phyloP scores from a whole-genome alignment of 1,140 invertebrate genomes.

The Rhysida immarginata region DNA sequence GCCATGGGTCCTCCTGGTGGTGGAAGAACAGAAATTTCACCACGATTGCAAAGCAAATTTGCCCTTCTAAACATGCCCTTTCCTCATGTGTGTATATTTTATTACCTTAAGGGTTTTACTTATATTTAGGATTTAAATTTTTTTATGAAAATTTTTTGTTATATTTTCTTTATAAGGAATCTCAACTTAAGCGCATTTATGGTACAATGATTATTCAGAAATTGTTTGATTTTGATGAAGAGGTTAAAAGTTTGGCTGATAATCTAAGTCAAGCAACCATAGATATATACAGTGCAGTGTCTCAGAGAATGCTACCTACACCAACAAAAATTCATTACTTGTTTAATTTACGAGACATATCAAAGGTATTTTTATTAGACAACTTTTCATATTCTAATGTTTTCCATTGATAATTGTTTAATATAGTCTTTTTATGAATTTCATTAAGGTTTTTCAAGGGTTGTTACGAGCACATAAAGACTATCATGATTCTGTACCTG shows the following conservation, averaged over 20 bases:
- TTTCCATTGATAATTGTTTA: no score
- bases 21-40: conserved; percentile 54
- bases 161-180: conserved; percentile 31
- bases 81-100: conserved; percentile 35
- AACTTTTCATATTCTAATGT: no score
- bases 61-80: conserved; percentile 68
- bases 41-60: conserved; percentile 57
- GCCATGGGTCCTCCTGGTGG: conserved; percentile 69
- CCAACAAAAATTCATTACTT: conserved; percentile 76
- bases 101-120: not conserved
- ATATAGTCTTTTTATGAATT: conserved; percentile 5
- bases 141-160: not conserved
- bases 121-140: not conserved
- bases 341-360: conserved; percentile 74
- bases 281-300: conserved; percentile 52
- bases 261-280: conserved; percentile 49
- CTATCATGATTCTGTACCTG: conserved; percentile 48
- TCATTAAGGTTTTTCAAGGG: conserved; percentile 47
- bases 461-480: conserved; percentile 54
- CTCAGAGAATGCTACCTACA: conserved; percentile 57
- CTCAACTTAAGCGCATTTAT: conserved; percentile 61
- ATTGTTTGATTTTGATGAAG: conserved; percentile 53
- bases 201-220: conserved; percentile 67
- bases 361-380: conserved; percentile 36
- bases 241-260: conserved; percentile 47